phyloP scores from a whole-genome alignment of 1,140 invertebrate genomes.

The Paralvinella palmiformis region DNA sequence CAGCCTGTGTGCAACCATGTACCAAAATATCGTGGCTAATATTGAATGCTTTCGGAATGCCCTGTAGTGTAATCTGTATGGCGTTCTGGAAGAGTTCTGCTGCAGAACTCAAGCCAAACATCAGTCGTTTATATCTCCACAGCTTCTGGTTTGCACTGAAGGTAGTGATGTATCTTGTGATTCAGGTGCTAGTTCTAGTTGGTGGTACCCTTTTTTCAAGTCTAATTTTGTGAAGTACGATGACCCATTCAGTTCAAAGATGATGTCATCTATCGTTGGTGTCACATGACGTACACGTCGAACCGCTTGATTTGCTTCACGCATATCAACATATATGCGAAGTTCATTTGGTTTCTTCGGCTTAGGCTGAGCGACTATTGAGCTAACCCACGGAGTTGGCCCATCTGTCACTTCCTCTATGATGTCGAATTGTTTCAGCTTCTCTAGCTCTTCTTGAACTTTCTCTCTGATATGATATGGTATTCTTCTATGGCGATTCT shows the following conservation, averaged over 20 bases:
- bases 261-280: slow-evolving; percentile 12
- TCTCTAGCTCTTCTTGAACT: slow-evolving; percentile 23
- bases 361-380: slow-evolving; percentile 20
- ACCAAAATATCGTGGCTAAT: too few species aligned
- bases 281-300: slow-evolving; percentile 4
- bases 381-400: slow-evolving; percentile 31
- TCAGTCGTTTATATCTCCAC: slow-evolving; percentile 18
- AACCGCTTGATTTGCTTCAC: slow-evolving; percentile 14
- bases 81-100: slow-evolving; percentile 20
- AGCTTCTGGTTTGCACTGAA: slow-evolving; percentile 8
- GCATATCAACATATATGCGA: slow-evolving; percentile 11
- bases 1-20: slow-evolving; percentile 4
- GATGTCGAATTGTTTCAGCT: slow-evolving; percentile 26
- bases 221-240: slow-evolving; percentile 11
- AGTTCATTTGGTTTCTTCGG: slow-evolving; percentile 22
- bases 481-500: slow-evolving; percentile 21
- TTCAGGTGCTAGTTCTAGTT: slow-evolving; percentile 2
- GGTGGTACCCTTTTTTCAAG: slow-evolving; percentile 12
- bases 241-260: slow-evolving; percentile 14
- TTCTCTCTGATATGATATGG: slow-evolving; percentile 25
- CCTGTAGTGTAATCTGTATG: slow-evolving; percentile 7
- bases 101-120: slow-evolving; percentile 20
- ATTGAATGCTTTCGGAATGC: not conserved
- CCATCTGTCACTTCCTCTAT: slow-evolving; percentile 25
- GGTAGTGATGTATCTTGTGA: slow-evolving; percentile 13